phyloP scores from a whole-genome alignment of 2,888 invertebrate species.

The Polyploca ridens region DNA sequence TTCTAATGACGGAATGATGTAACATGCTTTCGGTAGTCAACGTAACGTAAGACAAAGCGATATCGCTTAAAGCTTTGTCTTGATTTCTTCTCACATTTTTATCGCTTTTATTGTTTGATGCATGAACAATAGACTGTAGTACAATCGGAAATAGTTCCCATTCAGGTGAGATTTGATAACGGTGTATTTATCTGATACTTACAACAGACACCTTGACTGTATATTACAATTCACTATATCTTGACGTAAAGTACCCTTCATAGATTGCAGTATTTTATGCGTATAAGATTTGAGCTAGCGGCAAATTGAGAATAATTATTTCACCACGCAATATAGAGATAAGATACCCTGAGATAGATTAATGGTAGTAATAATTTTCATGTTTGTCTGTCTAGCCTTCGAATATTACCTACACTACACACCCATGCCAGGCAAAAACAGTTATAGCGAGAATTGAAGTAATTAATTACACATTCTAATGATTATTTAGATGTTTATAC shows the following conservation, averaged over 20 bases:
- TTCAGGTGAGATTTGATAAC: slow-evolving; percentile 1
- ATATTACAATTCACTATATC: neutral
- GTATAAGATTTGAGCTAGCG: neutral
- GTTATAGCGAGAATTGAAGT: neutral
- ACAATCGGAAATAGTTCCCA: slow-evolving; percentile 4
- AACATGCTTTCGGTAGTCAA: slow-evolving; percentile 58
- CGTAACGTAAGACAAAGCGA: slow-evolving; percentile 54
- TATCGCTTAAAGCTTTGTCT: slow-evolving; percentile 52
- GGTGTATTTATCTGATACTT: slow-evolving; percentile 1
- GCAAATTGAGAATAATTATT: slow-evolving; percentile 9
- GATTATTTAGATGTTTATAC: neutral
- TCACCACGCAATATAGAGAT: slow-evolving; percentile 5
- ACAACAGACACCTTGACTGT: neutral
- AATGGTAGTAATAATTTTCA: slow-evolving; percentile 5
- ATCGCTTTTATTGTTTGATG: slow-evolving; percentile 39
- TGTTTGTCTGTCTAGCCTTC: neutral
- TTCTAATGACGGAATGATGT: slow-evolving; percentile 68
- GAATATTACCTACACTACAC: neutral
- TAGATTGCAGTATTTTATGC: neutral
- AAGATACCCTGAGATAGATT: slow-evolving; percentile 1
- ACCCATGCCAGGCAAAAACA: neutral
- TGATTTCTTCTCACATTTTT: slow-evolving; percentile 48
- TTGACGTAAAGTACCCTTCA: slow-evolving; percentile 2
- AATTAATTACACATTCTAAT: neutral
- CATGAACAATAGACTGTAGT: slow-evolving; percentile 27